Percentiles rank a stretch among this genome's conserved stretches.
phyloP scores from a whole-genome alignment of 2,888 invertebrate genomes.

The Eupithecia vulgata region DNA sequence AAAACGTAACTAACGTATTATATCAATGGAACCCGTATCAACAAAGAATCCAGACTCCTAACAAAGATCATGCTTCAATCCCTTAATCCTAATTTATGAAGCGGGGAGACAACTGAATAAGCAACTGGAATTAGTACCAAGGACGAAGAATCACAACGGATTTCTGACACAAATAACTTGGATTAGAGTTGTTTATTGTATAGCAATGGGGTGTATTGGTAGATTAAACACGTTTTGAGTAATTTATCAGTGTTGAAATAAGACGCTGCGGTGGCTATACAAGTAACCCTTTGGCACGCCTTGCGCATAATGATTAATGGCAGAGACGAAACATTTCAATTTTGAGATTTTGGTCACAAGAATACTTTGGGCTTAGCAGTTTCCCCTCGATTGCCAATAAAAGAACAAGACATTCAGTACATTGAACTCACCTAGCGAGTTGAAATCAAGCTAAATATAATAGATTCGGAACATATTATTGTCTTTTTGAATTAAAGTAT shows the following conservation, averaged over 20 bases:
- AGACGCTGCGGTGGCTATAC: conserved; percentile 50
- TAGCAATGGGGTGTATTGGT: conserved; percentile 14
- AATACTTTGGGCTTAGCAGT: not conserved
- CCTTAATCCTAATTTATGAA: conserved; percentile 70
- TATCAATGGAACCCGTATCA: not conserved
- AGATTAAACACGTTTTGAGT: conserved; percentile 29
- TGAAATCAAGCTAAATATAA: not conserved
- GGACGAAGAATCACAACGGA: conserved; percentile 40
- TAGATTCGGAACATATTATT: not conserved
- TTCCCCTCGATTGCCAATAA: not conserved
- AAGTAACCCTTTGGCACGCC: conserved; percentile 50
- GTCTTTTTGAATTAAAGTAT: too few species aligned
- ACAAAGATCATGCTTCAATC: conserved; percentile 60
- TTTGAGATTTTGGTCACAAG: conserved; percentile 1
- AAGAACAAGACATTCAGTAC: not conserved
- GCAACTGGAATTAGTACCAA: conserved; percentile 65
- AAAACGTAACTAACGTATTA: not conserved
- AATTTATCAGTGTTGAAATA: conserved; percentile 55
- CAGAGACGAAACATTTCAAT: conserved; percentile 26
- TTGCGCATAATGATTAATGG: conserved; percentile 53
- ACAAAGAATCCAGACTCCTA: conserved; percentile 37
- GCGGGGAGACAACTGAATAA: conserved; percentile 68
- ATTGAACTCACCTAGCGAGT: not conserved
- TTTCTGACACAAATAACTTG: conserved; percentile 2
- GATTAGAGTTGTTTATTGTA: conserved; percentile 27